Conservation (phyloP, 1,140 invertebrate genomes). For the Eupristina koningsbergeri region DNA sequence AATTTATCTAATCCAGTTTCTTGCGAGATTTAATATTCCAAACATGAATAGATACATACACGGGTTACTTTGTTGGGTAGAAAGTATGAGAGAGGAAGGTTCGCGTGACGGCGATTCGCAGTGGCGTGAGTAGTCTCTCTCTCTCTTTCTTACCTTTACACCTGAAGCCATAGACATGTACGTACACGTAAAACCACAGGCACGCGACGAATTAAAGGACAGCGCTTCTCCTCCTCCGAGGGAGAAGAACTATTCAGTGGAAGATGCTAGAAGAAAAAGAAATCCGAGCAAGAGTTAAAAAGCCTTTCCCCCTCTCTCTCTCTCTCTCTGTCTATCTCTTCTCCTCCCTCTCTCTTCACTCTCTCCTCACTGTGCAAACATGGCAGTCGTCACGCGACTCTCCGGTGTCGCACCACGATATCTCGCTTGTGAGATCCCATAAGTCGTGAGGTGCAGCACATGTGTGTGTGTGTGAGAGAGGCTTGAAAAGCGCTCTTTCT, state of each 20-base stretch:
- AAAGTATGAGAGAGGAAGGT: slow-evolving; percentile 44
- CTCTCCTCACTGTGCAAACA: slow-evolving; percentile 66
- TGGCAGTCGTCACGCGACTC: slow-evolving; percentile 71
- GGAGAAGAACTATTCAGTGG: not conserved
- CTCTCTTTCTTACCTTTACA: not conserved
- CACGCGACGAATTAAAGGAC: slow-evolving; percentile 49
- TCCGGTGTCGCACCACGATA: slow-evolving; percentile 61
- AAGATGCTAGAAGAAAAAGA: not conserved
- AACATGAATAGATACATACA: slow-evolving; percentile 15
- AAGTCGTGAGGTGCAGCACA: slow-evolving; percentile 8
- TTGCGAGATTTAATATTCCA: slow-evolving; percentile 46
- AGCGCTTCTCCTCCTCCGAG: slow-evolving; percentile 9
- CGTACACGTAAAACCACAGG: not conserved
- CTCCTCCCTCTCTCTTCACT: not conserved
- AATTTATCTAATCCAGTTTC: slow-evolving; percentile 52
- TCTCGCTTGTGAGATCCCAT: slow-evolving; percentile 52
- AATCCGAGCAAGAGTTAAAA: not conserved
- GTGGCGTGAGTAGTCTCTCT: slow-evolving; percentile 55
- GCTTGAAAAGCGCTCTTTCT: not conserved
- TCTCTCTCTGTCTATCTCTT: not conserved
- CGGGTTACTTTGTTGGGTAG: slow-evolving; percentile 30
- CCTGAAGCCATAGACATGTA: not conserved
- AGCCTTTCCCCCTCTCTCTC: not conserved
- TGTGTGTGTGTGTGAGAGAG: not conserved
- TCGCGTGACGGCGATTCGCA: slow-evolving; percentile 62